Evolutionary conservation across 2,888 invertebrate species (phyloP), one percentile per base, ranked within the genome.

Genomic region (Apamea epomidion): DNA sequence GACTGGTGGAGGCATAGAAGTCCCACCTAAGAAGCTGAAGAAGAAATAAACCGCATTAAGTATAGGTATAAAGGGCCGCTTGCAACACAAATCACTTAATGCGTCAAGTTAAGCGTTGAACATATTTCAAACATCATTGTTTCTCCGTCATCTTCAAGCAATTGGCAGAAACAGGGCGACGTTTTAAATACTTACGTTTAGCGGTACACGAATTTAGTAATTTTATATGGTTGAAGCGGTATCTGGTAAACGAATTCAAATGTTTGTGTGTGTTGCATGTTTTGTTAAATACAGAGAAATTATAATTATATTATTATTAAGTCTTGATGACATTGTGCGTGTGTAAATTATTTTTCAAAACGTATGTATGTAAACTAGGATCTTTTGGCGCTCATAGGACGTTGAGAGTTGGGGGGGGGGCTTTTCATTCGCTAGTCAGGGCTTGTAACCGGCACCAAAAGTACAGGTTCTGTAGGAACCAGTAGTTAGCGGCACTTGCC

Each of bases 11-110:
- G 91, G 92, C 18, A 75, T 81, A 64, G 76, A 79, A 21, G 70
- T 37, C 2, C 76, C 87, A 12, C 72, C 90, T 18, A 93, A 92
- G 83, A 93, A 93, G 79, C 75, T 91, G 21, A 96, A 95, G 90
- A 94, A 92, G 51, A 94, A 95, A 90, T 93, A 93, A 88, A 16
- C 10, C 2, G 0, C 16, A 64, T 18, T 32, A 65, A 32, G 6
- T 62, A 16, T 54, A 71, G 10, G 32, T 32, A 16, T n/a, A n/a
- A n/a, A n/a, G 10, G 16, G 12, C 18, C 71, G 7, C 37, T 37
- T 72, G 12, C 32, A n/a, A 10, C 16, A 51, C 51, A 25, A 16
- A 25, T 12, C 21, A 25, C 2, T 12, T 37, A 37, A 37, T 37
- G 21, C 12, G 12, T 37, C 2, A 32, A 32, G 32, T 32, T 51